Base-by-base conservation (phyloP, 2,888 invertebrate genomes). In the Synanthedon myopaeformis region DNA sequence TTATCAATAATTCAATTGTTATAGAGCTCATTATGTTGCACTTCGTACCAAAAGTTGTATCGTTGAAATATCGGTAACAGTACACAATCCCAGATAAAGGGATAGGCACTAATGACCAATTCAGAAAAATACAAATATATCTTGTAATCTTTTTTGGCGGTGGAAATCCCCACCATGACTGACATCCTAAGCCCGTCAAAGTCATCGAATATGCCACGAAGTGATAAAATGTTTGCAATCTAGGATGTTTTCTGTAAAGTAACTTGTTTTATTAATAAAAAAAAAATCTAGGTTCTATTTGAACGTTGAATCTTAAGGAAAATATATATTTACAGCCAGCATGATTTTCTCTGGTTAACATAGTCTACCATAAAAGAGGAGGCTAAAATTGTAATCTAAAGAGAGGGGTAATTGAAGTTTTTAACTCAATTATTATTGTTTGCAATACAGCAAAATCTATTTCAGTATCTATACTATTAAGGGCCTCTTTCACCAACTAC, bases 101-200 rank as follows among this genome's bases (percentile, higher is more conserved):
- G 8, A 50, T 41, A 10, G 42, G 13, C 6, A 57, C 55, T 11
- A 48, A 48, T 48, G 41, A 50, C 6, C 19, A 11, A 2, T 50
- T 3, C 1, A 53, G 49, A 1, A 56, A 5, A 8, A 12, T 41
- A 14, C 28, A 52, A 14, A 56, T 41, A 12, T 56, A 45, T 19
- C 49, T 28, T 42, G 54, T 41, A 2, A 55, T 50, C 13, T 55
- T 57, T 14, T 57, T 57, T 4, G 57, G 57, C 8, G n/a, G 14
- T 17, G 51, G 12, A 41, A 53, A 60, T 5, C 60, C 57, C 60
- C 57, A 60, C 57, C 58, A 60, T 1, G 42, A 49, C 23, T 51
- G 53, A n/a, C 55, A 48, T 11, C 57, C 57, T 35, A 57, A 35
- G 4, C 41, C 17, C 6, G 49, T 53, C 14, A 51, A 51, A 11